Evolutionary conservation across 92 coral and sea anemone species (phyloP).

Genomic region (Parazoanthus swiftii): DNA sequence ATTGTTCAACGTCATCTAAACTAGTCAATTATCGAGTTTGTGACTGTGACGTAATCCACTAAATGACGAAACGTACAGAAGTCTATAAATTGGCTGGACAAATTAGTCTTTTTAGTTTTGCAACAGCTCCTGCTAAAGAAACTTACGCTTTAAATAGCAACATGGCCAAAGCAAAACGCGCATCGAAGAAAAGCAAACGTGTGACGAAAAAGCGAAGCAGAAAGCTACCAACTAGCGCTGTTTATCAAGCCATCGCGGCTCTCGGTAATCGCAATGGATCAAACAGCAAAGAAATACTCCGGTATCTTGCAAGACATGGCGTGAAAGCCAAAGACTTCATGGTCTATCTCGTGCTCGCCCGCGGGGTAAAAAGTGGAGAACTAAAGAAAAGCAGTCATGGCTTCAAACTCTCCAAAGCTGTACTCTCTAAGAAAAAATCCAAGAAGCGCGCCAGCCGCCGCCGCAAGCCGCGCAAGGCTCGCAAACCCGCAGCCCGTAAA

Average conservation of each 20-base stretch:
- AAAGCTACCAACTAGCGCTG: constrained; percentile 36
- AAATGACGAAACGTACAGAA: constrained; percentile 16
- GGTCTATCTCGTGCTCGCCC: constrained; percentile 40
- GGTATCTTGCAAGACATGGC: constrained; percentile 17
- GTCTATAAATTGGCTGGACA: constrained; percentile 22
- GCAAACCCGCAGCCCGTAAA: constrained; percentile 23
- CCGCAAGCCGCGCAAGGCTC: constrained; percentile 34
- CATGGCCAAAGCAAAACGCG: constrained; percentile 40
- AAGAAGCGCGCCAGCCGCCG: constrained; percentile 26
- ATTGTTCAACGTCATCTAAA: constrained; percentile 3
- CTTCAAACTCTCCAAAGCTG: constrained; percentile 33
- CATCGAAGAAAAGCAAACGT: constrained; percentile 20
- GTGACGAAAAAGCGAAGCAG: constrained; percentile 28
- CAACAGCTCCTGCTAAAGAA: not conserved
- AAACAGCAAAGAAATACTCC: constrained; percentile 41
- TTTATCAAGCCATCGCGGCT: constrained; percentile 31
- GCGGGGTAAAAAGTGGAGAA: constrained; percentile 44
- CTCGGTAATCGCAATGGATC: constrained; percentile 40
- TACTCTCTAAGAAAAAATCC: constrained; percentile 16
- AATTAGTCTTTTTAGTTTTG: not conserved
- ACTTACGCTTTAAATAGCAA: constrained; percentile 16
- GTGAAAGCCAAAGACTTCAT: constrained; percentile 21
- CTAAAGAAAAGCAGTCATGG: constrained; percentile 32
- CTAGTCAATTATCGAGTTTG: not conserved
- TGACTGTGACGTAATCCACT: constrained; percentile 15